Base-by-base conservation (phyloP, 2,113 vertebrate species). In the Phylloscopus whistleri region DNA sequence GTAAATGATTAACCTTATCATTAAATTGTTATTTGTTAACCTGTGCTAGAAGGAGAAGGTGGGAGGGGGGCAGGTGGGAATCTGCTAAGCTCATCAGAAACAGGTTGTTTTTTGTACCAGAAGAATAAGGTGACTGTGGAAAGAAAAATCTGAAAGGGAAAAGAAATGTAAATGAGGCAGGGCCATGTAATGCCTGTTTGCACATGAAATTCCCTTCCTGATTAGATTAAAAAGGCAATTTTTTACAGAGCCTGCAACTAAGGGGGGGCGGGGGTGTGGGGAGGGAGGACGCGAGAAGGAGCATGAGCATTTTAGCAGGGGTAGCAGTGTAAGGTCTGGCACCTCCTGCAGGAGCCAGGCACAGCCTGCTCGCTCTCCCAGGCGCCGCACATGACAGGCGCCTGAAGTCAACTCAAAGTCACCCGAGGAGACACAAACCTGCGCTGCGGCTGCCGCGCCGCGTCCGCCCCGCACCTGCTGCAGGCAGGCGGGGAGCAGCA, bases 1-100 rank as follows among this genome's bases (percentile, higher is more conserved):
- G 89, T 97, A 86, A 98, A 98, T 98, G 60, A 98, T 98, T 98
- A 98, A 98, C 97, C n/a, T 1, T 66, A 73, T 46, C 58, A 96
- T 96, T 96, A 97, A 96, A 97, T 70, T 80, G 96, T 94, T 96
- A 93, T 95, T 98, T 93, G 87, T 96, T 96, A 96, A 96, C 52
- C 90, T 58, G 69, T 84, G 84, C 89, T 82, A 58, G 75, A 67
- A 73, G 30, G 44, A 30, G 75, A 68, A 48, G 51, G 8, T 5
- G 8, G 28, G 59, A 51, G n/a, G 37, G n/a, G 33, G 51, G 77
- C 59, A 79, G 87, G 49, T 49, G 59, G 27, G 75, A 93, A 58
- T 73, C 74, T 77, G 59, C 60, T 75, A 39, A 60, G 75, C 72
- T 93, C 93, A 69, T 90, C 77, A 87, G 79, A 92, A 94, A 43